Evolutionary conservation across 1,140 invertebrate species (phyloP), one percentile per base, ranked within the genome.

Genomic region (Metaphire vulgaris): DNA sequence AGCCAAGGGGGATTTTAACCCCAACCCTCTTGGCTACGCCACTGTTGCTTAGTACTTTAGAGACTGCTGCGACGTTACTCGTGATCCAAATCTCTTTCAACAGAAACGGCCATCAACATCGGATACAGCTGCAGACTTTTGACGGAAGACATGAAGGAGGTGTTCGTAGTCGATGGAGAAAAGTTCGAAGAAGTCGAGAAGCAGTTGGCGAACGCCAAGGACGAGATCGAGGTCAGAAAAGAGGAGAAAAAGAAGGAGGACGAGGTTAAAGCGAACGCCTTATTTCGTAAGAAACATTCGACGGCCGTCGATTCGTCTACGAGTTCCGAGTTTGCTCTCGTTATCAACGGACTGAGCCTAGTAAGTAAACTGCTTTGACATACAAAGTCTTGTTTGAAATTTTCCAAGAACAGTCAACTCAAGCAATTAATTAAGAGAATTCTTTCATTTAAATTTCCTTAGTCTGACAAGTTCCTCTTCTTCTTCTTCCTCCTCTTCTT

Each of bases 271-370:
- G n/a, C n/a, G n/a, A n/a, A n/a, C n/a, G n/a, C n/a, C n/a, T n/a
- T n/a, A n/a, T n/a, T n/a, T n/a, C n/a, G n/a, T n/a, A n/a, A n/a
- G n/a, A n/a, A n/a, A n/a, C n/a, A n/a, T n/a, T n/a, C n/a, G n/a
- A n/a, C n/a, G n/a, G n/a, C n/a, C n/a, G n/a, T n/a, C n/a, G n/a
- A n/a, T n/a, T n/a, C n/a, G n/a, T n/a, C n/a, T n/a, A n/a, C n/a
- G n/a, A n/a, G n/a, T n/a, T 21, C 21, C 30, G 93, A 92, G 72
- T 99, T 95, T 86, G 96, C 96, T 1, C 89, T 99, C 73, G 93
- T 99, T 41, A 91, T 99, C 76, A 99, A 97, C 88, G 97, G 97
- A 21, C 95, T 99, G 87, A 97, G 96, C 70, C 88, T 99, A 77
- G 95, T 88, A 79, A 80, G 81, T 12, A 56, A 56, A 6, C 21